phyloP scores from a whole-genome alignment of 2,888 invertebrate genomes.

The Podabrus alpinus region DNA sequence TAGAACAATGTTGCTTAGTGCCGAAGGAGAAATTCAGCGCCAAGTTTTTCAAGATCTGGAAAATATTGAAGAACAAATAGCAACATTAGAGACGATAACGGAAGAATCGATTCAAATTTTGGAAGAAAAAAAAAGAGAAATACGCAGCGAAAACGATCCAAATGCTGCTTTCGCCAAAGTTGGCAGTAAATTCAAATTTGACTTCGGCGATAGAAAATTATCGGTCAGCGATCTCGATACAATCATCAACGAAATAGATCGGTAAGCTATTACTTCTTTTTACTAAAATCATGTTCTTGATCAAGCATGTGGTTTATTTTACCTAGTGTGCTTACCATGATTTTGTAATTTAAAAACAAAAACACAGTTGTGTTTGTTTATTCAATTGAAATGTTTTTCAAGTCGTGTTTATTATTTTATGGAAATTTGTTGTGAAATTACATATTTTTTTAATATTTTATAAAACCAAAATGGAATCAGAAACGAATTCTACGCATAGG shows the following conservation, averaged over 20 bases:
- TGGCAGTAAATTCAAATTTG: slow-evolving; percentile 8
- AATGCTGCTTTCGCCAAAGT: slow-evolving; percentile 3
- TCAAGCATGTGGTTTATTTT: background rate
- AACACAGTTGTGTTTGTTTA: background rate
- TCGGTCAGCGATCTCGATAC: slow-evolving; percentile 30
- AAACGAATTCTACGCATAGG: background rate
- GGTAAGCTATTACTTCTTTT: slow-evolving; percentile 18
- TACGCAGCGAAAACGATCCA: slow-evolving; percentile 22
- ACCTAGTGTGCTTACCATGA: background rate
- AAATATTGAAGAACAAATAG: slow-evolving; percentile 28
- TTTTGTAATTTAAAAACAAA: background rate
- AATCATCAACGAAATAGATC: slow-evolving; percentile 30
- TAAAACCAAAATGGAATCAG: background rate
- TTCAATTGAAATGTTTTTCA: background rate
- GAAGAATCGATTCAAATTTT: slow-evolving; percentile 27
- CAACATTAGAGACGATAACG: slow-evolving; percentile 21
- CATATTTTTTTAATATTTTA: background rate
- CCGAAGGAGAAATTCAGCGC: slow-evolving; percentile 48
- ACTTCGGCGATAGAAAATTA: slow-evolving; percentile 21
- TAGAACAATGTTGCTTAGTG: background rate
- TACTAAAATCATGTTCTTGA: background rate
- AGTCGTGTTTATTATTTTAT: background rate
- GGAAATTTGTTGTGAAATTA: background rate
- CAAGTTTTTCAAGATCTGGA: slow-evolving; percentile 18
- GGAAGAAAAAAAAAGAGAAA: slow-evolving; percentile 31